Base-by-base conservation (phyloP, 2,113 vertebrate genomes). In the Vidua chalybeata region DNA sequence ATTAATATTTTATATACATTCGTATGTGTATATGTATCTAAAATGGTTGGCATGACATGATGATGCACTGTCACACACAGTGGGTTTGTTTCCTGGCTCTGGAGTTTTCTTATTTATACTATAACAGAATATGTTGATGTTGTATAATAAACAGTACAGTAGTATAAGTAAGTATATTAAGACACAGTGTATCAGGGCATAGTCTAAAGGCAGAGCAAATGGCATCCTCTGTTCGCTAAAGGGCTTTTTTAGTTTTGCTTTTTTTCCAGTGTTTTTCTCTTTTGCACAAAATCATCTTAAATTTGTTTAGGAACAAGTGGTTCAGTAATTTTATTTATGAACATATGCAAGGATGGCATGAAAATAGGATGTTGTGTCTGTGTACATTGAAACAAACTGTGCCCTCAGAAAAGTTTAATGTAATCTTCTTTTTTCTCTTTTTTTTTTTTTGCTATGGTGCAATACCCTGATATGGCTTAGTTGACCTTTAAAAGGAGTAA, bases 91-190 rank as follows among this genome's bases (percentile, higher is more conserved):
- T 92, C 73, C 85, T 79, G 68, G 51, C 35, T 82, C 86, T 94
- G 58, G 46, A 89, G 28, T 86, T 93, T 95, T 59, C 77, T 84
- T 93, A 91, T 96, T 97, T 96, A 94, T 94, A 48, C 71, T 90
- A 52, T 90, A 85, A 79, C 20, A 90, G 81, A 82, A 51, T 55
- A 71, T 87, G 74, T 96, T 52, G 64, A 48, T 93, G 90, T 87
- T 96, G 83, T 96, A 76, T 75, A 89, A 84, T 72, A 76, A 90
- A 51, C 41, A 75, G 62, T 83, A 73, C 80, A 75, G 52, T 93
- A 84, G 91, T 66, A 52, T 84, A 91, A 90, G 49, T 84, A 90
- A 96, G 63, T 87, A 33, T 85, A 84, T 90, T 92, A 75, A 92
- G 56, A 39, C 78, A 84, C 72, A 46, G 43, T 49, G 46, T 94